phyloP scores from a whole-genome alignment of 2,797 vertebrate genomes.

The Malacoctenus gilli region DNA sequence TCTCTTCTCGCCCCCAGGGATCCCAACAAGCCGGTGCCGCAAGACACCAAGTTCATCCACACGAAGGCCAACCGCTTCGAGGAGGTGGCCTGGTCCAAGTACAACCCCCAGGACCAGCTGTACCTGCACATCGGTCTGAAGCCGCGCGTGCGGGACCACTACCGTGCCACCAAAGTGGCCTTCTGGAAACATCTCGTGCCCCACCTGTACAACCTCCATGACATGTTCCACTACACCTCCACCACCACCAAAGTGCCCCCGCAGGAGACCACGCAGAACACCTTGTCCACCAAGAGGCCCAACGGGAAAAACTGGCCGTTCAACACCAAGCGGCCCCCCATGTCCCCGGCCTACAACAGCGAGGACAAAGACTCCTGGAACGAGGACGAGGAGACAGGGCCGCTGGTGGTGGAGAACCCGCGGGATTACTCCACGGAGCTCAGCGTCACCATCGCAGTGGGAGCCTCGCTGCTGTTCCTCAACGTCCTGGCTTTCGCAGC shows the following conservation, averaged over 20 bases:
- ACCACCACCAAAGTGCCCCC: conserved; percentile 98
- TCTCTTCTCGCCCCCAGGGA: conserved; percentile 81
- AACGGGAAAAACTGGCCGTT: conserved; percentile 87
- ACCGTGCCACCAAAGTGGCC: conserved; percentile 98
- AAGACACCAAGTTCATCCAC: conserved; percentile 99
- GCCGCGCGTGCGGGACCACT: conserved; percentile 96
- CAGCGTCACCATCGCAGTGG: conserved; percentile 96
- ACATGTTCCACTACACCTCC: conserved; percentile 99
- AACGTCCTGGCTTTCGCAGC: conserved; percentile 96
- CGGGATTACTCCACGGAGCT: conserved; percentile 98
- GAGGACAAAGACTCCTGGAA: conserved; percentile 91
- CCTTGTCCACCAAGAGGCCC: conserved; percentile 91
- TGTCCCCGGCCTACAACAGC: conserved; percentile 93
- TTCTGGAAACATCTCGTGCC: conserved; percentile 99
- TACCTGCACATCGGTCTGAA: conserved; percentile 98
- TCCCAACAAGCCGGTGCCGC: conserved; percentile 97
- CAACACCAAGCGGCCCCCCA: conserved; percentile 94
- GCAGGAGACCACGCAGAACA: conserved; percentile 93
- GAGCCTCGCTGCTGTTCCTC: conserved; percentile 96
- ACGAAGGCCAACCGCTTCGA: conserved; percentile 98
- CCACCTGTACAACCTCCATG: conserved; percentile 97
- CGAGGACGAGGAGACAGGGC: conserved; percentile 87
- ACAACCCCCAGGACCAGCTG: conserved; percentile 95
- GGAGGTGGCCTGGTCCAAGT: conserved; percentile 99
- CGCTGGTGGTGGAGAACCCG: conserved; percentile 91